Evolutionary conservation across 1,140 invertebrate species (phyloP).

Genomic region (Pseudomyrmex gracilis): DNA sequence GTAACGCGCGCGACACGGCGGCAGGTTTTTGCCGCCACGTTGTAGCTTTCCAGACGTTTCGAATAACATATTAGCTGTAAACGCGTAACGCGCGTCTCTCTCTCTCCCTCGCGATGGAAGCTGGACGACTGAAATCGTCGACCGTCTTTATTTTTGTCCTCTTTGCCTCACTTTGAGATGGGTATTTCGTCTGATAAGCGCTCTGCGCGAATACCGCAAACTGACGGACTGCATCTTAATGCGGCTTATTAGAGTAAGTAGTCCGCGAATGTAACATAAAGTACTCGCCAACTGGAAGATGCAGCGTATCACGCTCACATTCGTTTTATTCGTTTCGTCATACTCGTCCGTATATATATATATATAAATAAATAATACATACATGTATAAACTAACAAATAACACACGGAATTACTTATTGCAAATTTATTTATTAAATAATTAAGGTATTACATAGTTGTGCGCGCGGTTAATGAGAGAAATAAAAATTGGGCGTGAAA

Average conservation of each 20-base stretch:
- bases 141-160: slow-evolving; percentile 43
- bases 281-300: slow-evolving; percentile 38
- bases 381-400: no score
- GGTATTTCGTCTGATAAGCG: slow-evolving; percentile 46
- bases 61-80: slow-evolving; percentile 56
- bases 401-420: no score
- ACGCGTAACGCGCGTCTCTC: background rate
- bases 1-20: background rate
- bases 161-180: slow-evolving; percentile 44
- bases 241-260: slow-evolving; percentile 64
- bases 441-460: no score
- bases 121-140: slow-evolving; percentile 1
- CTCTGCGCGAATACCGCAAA: slow-evolving; percentile 57
- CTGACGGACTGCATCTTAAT: slow-evolving; percentile 46
- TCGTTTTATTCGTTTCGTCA: background rate
- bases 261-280: slow-evolving; percentile 53
- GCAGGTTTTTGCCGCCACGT: slow-evolving; percentile 42
- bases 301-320: background rate
- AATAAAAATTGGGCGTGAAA: no score
- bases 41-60: slow-evolving; percentile 22
- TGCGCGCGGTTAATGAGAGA: no score
- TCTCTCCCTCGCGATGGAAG: slow-evolving; percentile 35
- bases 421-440: no score
- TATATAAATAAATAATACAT: no score
- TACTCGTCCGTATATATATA: background rate